Base-by-base conservation (phyloP, 1,140 invertebrate species). In the Drosophila sp. region DNA sequence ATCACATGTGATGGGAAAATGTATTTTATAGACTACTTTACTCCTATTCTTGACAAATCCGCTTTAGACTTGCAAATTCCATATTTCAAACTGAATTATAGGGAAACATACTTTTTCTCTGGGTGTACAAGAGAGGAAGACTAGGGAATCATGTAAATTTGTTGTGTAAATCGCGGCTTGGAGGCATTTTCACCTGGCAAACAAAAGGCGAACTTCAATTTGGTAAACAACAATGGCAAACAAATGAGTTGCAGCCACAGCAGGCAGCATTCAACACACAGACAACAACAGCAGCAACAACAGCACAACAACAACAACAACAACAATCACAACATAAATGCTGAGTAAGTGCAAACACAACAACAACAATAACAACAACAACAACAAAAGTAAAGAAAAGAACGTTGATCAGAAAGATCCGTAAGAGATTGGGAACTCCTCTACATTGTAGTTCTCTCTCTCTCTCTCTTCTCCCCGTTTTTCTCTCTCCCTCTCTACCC, bases 201-300 rank as follows among this genome's bases (percentile, higher is more conserved):
- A 86, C 80, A 83, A 81, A 84, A 51, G 77, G 67, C 80, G 56
- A 86, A 86, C 81, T 87, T 75, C 81, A 83, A 79, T 75, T 40
- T 40, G 80, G 79, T 62, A 83, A 83, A 83, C 80, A 83, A 83
- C 81, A 87, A 87, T 87, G 79, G 83, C 83, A 87, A 87, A 87
- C 82, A 87, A 87, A 84, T 86, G 74, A 80, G 80, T 59, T 54
- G 64, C 76, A 59, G 51, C 21, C 58, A 62, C 58, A 51, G 1
- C 34, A 48, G 25, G 5, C 67, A 41, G 57, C 46, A 54, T 8
- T 53, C 58, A 69, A 69, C 57, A 59, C 50, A n/a, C 9, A 25
- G 13, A 40, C 34, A 41, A 36, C 45, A 46, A 48, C 41, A 61
- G 36, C 41, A 46, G n/a, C n/a, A n/a, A n/a, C n/a, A n/a, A n/a